A percentile compares a stretch with the other conserved stretches of the same genome.
Evolutionary conservation across 1,140 invertebrate genomes (phyloP).

Genomic region (Antheraea mylitta): DNA sequence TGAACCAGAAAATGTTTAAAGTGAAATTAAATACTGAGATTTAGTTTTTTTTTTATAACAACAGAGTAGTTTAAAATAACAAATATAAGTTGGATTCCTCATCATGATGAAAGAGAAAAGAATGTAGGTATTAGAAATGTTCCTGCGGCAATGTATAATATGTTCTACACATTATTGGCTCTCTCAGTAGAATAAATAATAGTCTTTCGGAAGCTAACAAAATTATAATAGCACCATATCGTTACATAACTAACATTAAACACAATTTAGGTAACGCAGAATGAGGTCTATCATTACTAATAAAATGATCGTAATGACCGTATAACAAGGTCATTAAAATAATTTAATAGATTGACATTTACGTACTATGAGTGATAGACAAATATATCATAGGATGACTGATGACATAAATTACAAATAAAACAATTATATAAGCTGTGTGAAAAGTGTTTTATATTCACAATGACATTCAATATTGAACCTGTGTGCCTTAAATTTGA

Average conservation of each 20-base stretch:
- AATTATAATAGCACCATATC: not conserved
- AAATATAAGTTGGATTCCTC: too few species aligned
- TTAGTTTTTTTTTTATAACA: too few species aligned
- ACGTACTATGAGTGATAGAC: not conserved
- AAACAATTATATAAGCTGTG: slow-evolving; percentile 10
- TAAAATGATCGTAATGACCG: not conserved
- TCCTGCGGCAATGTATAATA: not conserved
- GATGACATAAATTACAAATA: slow-evolving; percentile 5
- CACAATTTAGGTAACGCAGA: not conserved
- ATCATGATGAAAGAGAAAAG: too few species aligned
- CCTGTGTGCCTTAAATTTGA: slow-evolving; percentile 23
- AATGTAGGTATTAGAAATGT: too few species aligned
- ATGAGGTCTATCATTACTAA: not conserved
- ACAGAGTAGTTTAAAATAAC: too few species aligned
- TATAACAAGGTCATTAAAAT: not conserved
- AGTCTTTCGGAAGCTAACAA: not conserved
- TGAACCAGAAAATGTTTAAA: not conserved
- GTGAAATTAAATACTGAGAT: not conserved
- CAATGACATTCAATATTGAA: slow-evolving; percentile 19
- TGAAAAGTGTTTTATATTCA: slow-evolving; percentile 16
- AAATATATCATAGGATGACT: not conserved
- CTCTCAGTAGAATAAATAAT: not conserved
- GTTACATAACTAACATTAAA: slow-evolving; percentile 4
- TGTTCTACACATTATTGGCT: not conserved
- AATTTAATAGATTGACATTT: not conserved